Conservation (phyloP, 2,888 invertebrate genomes). For the Prostheceraeus crozeri region DNA sequence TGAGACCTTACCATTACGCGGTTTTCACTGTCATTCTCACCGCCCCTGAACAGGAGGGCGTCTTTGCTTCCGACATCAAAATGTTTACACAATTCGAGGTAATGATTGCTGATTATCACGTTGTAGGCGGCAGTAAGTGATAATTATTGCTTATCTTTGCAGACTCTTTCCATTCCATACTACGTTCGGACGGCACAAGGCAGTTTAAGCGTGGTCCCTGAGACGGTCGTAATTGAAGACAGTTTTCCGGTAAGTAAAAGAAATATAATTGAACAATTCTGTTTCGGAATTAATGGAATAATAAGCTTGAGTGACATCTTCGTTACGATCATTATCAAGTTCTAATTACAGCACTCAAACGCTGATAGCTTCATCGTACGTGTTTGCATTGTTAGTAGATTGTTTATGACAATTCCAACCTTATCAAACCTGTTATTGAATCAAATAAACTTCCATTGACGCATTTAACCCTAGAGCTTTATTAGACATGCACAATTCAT, state of each 20-base stretch:
- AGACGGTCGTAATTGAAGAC: constrained; percentile 66
- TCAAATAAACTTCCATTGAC: no score
- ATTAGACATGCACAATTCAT: no score
- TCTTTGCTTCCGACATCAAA: constrained; percentile 65
- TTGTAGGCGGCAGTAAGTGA: not conserved
- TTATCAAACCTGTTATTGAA: no score
- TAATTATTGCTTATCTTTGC: constrained; percentile 40
- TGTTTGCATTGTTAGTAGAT: no score
- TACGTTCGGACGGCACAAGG: constrained; percentile 70
- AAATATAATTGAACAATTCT: no score
- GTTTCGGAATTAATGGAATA: no score
- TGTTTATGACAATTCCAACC: no score
- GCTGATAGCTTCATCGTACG: no score
- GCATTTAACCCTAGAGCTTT: no score
- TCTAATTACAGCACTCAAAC: no score
- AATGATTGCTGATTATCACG: constrained; percentile 39
- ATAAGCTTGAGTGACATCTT: no score
- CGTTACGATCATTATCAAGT: no score
- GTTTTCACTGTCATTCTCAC: constrained; percentile 67
- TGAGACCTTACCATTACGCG: constrained; percentile 61
- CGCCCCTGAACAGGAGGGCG: constrained; percentile 65
- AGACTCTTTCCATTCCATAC: constrained; percentile 65
- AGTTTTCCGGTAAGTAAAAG: constrained; percentile 70
- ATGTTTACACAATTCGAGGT: constrained; percentile 64
- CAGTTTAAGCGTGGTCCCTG: constrained; percentile 65